phyloP scores from a whole-genome alignment of 2,113 vertebrate genomes.

The Cyanoderma ruficeps region DNA sequence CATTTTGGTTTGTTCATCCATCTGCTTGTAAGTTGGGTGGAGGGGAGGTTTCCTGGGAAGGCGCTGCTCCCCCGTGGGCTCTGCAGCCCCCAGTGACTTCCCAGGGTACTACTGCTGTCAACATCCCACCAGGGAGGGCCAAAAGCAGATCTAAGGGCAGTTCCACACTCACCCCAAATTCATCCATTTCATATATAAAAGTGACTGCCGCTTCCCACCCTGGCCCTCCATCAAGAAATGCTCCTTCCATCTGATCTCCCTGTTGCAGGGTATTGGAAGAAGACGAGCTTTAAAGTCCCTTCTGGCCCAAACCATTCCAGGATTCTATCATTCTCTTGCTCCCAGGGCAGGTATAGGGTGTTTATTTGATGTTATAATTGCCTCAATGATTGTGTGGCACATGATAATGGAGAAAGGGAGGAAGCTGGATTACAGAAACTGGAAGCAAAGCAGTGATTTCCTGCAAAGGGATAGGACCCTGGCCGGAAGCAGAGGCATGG shows the following conservation, averaged over 20 bases:
- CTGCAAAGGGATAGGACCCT: background rate
- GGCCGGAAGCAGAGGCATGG: fast-evolving
- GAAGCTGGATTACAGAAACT: background rate
- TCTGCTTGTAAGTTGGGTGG: background rate
- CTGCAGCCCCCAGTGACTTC: too few species aligned
- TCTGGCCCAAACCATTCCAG: background rate
- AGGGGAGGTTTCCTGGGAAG: background rate
- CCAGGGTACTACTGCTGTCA: background rate
- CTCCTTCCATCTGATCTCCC: background rate
- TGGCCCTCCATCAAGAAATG: background rate
- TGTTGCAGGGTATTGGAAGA: background rate
- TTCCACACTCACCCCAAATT: background rate
- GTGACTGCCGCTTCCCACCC: background rate
- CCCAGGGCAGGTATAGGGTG: background rate
- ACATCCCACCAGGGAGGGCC: fast-evolving
- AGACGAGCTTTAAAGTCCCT: background rate
- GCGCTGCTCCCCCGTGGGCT: fast-evolving
- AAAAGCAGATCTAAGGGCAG: background rate
- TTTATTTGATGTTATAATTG: background rate
- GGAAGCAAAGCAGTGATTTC: background rate
- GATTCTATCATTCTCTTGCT: background rate
- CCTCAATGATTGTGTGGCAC: background rate
- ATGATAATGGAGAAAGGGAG: background rate
- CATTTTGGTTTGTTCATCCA: background rate
- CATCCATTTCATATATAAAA: background rate